A percentile compares a stretch with the other conserved stretches of the same genome.
Conservation (phyloP, 2,888 invertebrate species). For the Drosophila merina region DNA sequence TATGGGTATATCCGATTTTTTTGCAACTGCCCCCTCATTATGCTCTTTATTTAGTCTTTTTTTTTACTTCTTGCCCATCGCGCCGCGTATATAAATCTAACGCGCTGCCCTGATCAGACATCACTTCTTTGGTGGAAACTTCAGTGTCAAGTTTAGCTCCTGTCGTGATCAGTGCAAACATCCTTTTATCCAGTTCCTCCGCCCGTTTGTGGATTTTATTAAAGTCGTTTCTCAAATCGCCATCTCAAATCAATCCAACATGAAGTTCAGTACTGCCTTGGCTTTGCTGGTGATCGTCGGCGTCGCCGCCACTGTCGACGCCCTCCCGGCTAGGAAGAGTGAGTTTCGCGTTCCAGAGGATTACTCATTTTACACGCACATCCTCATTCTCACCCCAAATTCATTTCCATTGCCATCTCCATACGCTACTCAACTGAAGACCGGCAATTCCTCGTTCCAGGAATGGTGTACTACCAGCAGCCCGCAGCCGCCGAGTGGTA, state of each 20-base stretch:
- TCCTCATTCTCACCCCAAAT: constrained; percentile 9
- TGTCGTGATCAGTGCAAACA: constrained; percentile 76
- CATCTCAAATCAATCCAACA: constrained; percentile 47
- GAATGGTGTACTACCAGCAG: constrained; percentile 81
- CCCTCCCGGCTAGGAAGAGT: constrained; percentile 81
- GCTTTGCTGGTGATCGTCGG: constrained; percentile 76
- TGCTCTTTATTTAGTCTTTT: constrained; percentile 56
- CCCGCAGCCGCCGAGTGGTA: constrained; percentile 81
- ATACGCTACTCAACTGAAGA: constrained; percentile 51
- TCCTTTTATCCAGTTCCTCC: constrained; percentile 8
- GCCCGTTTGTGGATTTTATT: constrained; percentile 46
- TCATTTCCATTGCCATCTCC: constrained; percentile 3
- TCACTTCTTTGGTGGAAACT: constrained; percentile 84
- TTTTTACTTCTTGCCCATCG: constrained; percentile 54
- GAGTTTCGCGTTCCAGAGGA: constrained; percentile 53
- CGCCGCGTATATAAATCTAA: constrained; percentile 84
- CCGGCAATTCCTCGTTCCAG: constrained; percentile 71
- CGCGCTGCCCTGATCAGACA: constrained; percentile 78
- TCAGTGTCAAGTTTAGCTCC: constrained; percentile 84
- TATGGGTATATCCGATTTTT: constrained; percentile 73
- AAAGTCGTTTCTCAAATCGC: neutral
- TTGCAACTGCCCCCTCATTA: constrained; percentile 61
- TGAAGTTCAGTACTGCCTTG: constrained; percentile 77
- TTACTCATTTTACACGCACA: constrained; percentile 1
- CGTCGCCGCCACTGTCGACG: constrained; percentile 73